These are phyloP conservation scores for Dichetophora obliterata DNA, from an alignment of 2,888 invertebrate genomes.

Conservation along the genomic window DNA sequence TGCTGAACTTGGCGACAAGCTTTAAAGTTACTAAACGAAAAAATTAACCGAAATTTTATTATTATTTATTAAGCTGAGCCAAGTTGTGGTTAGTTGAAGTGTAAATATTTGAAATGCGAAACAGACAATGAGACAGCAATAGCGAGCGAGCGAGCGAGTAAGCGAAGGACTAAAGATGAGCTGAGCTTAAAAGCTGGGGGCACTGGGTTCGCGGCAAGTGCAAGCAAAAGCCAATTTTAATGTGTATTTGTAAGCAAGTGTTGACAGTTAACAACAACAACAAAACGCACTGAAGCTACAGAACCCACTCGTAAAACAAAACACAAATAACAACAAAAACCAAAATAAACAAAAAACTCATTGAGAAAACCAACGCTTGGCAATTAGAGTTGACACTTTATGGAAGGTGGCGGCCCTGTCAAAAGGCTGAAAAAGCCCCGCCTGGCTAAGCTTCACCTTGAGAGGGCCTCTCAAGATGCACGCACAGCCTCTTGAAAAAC, in stretches of 20 bases:
- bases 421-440: constrained; percentile 9
- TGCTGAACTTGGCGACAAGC: not conserved
- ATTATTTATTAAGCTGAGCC: constrained; percentile 66
- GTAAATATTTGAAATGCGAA: constrained; percentile 21
- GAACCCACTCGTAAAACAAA: not conserved
- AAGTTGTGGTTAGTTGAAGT: constrained; percentile 57
- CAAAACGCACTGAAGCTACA: not conserved
- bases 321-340: not conserved
- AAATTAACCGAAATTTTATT: constrained; percentile 61
- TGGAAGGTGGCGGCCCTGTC: constrained; percentile 14
- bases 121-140: not conserved
- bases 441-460: not conserved
- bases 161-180: not conserved
- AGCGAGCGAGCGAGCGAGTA: too few relatives aligned
- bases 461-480: constrained; percentile 16
- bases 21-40: constrained; percentile 5
- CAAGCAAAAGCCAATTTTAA: constrained; percentile 23
- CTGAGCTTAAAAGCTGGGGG: not conserved
- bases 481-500: not conserved
- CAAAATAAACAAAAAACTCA: constrained; percentile 1
- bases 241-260: constrained; percentile 1
- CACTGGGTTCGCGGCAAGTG: not conserved
- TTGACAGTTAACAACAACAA: not conserved
- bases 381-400: constrained; percentile 67
- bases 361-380: constrained; percentile 49